Percentiles rank a stretch among this genome's conserved stretches.
Conservation (phyloP, 2,113 vertebrate species). For the Sinocyclocheilus anophthalmus region DNA sequence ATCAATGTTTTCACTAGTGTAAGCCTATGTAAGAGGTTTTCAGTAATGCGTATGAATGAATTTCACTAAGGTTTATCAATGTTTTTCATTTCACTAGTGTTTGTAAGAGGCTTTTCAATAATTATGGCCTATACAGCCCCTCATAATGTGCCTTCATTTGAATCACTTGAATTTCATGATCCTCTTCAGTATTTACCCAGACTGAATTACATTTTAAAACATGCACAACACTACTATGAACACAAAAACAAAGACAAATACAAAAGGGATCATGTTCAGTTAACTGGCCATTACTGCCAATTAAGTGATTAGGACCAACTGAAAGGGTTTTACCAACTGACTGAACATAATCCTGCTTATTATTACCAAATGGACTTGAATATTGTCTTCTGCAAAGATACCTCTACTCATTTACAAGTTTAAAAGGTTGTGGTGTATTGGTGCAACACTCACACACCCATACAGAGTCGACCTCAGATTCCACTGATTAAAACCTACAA, state of each 20-base stretch:
- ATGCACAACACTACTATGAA: background rate
- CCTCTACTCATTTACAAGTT: too few relatives aligned
- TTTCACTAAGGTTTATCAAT: too few relatives aligned
- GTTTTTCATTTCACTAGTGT: too few relatives aligned
- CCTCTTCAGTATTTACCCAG: background rate
- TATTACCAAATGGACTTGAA: background rate
- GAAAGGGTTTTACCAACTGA: background rate
- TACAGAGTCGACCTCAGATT: constrained; percentile 13
- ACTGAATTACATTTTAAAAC: background rate
- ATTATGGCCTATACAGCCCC: too few relatives aligned
- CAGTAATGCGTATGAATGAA: too few relatives aligned
- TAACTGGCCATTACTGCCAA: background rate
- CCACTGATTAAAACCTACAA: constrained; percentile 8
- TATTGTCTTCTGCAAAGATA: too few relatives aligned
- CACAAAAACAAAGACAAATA: background rate
- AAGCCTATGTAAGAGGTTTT: too few relatives aligned
- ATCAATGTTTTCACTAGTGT: too few relatives aligned
- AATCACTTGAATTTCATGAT: background rate
- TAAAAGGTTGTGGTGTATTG: too few relatives aligned
- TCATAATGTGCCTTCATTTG: background rate
- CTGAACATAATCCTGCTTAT: background rate
- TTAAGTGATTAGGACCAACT: background rate
- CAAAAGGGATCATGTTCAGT: background rate
- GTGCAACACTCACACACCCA: background rate
- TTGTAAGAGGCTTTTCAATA: too few relatives aligned